Evolutionary conservation across 1,140 invertebrate species (phyloP).

Genomic region (Temnothorax longispinosus): DNA sequence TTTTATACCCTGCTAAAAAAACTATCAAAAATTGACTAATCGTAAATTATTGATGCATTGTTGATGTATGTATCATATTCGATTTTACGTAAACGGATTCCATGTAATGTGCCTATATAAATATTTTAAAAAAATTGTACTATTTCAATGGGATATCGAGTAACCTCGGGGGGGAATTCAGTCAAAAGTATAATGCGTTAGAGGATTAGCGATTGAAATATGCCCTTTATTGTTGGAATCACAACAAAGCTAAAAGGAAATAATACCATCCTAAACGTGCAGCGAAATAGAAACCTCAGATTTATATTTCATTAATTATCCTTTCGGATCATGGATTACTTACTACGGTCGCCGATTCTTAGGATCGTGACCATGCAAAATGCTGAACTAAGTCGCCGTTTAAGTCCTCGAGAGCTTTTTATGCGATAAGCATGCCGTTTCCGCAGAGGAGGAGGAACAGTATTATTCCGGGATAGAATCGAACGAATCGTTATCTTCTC

Average conservation of each 20-base stretch:
- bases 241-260: neutral
- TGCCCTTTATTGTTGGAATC: neutral
- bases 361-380: constrained; percentile 63
- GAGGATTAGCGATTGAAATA: neutral
- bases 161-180: neutral
- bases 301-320: constrained; percentile 56
- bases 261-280: neutral
- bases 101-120: neutral
- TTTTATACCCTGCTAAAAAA: neutral
- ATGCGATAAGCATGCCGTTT: constrained; percentile 53
- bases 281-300: constrained; percentile 41
- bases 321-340: constrained; percentile 21
- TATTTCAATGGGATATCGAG: neutral
- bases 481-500: constrained; percentile 69
- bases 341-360: neutral
- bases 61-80: neutral
- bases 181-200: neutral
- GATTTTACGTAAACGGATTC: neutral
- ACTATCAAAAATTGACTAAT: neutral
- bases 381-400: constrained; percentile 38
- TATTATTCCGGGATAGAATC: constrained; percentile 59
- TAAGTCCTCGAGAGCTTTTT: constrained; percentile 48
- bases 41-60: neutral
- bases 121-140: neutral
- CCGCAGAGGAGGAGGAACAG: neutral